These are phyloP conservation scores for Thamnophis elegans DNA, from an alignment of 2,797 vertebrate species.

Conservation along the genomic window DNA sequence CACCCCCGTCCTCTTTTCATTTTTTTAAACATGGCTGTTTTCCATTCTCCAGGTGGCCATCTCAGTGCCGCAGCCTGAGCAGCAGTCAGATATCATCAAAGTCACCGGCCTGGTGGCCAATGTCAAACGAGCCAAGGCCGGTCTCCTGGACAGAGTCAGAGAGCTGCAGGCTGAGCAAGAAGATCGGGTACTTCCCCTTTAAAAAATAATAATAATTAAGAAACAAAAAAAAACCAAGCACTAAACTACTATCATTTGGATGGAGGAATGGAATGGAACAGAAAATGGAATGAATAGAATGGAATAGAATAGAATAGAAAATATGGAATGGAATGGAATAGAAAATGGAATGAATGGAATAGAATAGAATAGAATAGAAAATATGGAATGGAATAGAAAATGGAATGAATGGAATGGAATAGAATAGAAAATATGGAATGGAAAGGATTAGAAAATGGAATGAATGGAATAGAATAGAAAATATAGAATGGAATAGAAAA, in stretches of 20 bases:
- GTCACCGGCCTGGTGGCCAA: conserved; percentile 89
- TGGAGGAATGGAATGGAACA: background rate
- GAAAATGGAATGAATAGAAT: no score
- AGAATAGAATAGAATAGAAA: no score
- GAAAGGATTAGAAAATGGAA: no score
- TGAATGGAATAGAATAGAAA: no score
- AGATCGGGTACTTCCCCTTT: conserved; percentile 82
- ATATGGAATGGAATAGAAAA: no score
- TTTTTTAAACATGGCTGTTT: background rate
- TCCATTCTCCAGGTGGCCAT: conserved; percentile 85
- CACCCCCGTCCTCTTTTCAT: background rate
- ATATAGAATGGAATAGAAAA: no score
- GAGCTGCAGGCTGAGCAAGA: conserved; percentile 95
- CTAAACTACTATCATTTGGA: background rate
- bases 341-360: no score
- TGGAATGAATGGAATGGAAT: no score
- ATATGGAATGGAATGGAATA: no score
- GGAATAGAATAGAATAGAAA: no score
- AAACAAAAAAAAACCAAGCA: background rate
- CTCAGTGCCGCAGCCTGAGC: conserved; percentile 86
- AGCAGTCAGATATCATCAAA: conserved; percentile 89
- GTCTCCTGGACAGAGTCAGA: conserved; percentile 90
- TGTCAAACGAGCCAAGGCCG: conserved; percentile 89
- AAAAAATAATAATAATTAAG: background rate
- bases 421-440: no score